phyloP scores from a whole-genome alignment of 2,888 invertebrate species.

The Trissoscelio sp. region DNA sequence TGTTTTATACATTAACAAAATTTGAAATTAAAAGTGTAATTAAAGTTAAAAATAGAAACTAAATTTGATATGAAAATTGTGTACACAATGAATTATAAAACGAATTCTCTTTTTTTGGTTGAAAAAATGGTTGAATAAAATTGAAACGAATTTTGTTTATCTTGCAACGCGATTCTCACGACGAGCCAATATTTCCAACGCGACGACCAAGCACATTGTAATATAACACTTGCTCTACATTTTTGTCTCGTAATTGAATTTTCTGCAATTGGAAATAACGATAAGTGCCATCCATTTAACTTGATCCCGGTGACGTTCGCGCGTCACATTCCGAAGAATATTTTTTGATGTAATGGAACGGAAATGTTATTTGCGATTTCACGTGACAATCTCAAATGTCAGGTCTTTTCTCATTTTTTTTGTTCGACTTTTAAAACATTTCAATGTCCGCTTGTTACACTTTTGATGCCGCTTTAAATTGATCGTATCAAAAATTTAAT shows the following conservation, averaged over 20 bases:
- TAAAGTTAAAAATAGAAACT: no score
- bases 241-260: slow-evolving; percentile 58
- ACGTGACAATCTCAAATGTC: slow-evolving; percentile 40
- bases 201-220: slow-evolving; percentile 19
- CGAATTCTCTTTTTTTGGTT: neutral
- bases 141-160: slow-evolving; percentile 1
- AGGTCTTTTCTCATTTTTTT: slow-evolving; percentile 33
- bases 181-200: slow-evolving; percentile 5
- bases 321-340: slow-evolving; percentile 33
- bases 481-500: neutral
- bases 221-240: slow-evolving; percentile 24
- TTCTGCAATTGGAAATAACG: slow-evolving; percentile 53
- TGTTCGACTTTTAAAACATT: slow-evolving; percentile 11
- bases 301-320: slow-evolving; percentile 36
- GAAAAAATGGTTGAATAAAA: neutral
- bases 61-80: neutral
- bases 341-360: slow-evolving; percentile 46
- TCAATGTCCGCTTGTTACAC: neutral
- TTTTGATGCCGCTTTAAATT: neutral
- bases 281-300: slow-evolving; percentile 57
- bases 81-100: no score
- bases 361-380: slow-evolving; percentile 40
- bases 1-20: no score
- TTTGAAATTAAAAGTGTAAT: no score
- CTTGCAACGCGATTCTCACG: neutral